Conservation (phyloP, 2,113 vertebrate species). For the Calyptommatus sinebrachiatus region DNA sequence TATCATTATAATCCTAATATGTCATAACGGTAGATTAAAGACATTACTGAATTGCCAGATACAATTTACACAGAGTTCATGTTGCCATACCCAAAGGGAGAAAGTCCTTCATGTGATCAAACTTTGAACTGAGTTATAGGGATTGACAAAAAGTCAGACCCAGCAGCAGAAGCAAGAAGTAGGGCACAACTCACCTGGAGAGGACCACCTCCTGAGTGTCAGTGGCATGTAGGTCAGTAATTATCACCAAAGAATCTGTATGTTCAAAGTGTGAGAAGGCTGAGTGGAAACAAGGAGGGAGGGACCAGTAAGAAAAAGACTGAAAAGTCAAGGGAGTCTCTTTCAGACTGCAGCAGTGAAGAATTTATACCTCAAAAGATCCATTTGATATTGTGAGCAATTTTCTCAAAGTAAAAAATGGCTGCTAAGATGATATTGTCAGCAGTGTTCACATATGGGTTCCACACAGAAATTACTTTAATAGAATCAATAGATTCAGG, state of each 20-base stretch:
- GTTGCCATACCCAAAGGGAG: neutral
- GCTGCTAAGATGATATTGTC: neutral
- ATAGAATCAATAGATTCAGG: neutral
- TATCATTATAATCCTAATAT: neutral
- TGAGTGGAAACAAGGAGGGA: neutral
- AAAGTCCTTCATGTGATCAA: neutral
- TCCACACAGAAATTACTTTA: neutral
- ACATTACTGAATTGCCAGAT: neutral
- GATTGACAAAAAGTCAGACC: neutral
- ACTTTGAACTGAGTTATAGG: neutral
- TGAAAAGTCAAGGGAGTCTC: neutral
- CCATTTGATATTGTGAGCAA: neutral
- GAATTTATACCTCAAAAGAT: neutral
- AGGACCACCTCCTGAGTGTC: neutral
- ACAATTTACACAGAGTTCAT: neutral
- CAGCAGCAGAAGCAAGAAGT: constrained; percentile 5
- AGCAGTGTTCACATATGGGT: neutral
- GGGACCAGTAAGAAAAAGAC: neutral
- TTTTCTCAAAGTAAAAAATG: neutral
- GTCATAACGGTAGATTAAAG: neutral
- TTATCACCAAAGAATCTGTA: neutral
- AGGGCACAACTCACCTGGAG: neutral
- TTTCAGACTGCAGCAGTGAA: neutral
- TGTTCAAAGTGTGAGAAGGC: neutral
- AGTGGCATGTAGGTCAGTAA: neutral